Evolutionary conservation across 1,140 invertebrate genomes (phyloP).

Genomic region (Aricia agestis): DNA sequence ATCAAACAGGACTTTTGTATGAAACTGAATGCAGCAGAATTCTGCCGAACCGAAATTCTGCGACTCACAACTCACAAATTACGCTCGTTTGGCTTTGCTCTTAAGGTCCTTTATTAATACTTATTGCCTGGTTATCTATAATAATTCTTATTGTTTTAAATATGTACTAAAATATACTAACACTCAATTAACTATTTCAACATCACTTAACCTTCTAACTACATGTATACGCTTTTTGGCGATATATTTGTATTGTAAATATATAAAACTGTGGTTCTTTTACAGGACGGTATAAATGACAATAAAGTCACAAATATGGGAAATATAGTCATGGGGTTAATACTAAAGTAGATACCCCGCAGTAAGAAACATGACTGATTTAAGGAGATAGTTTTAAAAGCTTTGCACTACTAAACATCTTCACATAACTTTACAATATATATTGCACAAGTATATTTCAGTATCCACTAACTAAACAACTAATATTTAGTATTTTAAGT

Average conservation of each 20-base stretch:
- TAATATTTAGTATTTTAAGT: slow-evolving; percentile 17
- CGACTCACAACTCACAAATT: too few species aligned
- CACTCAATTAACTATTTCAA: neutral
- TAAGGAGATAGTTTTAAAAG: slow-evolving; percentile 3
- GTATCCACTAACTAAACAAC: neutral
- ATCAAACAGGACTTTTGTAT: too few species aligned
- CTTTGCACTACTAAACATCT: slow-evolving; percentile 7
- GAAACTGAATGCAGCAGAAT: too few species aligned
- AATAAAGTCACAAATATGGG: slow-evolving; percentile 6
- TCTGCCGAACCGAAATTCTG: too few species aligned
- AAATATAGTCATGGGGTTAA: slow-evolving; percentile 2
- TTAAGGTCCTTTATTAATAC: too few species aligned
- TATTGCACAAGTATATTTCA: neutral
- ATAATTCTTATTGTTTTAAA: neutral
- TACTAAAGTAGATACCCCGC: neutral
- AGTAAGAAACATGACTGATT: slow-evolving; percentile 2
- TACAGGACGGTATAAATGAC: slow-evolving; percentile 33
- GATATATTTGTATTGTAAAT: neutral
- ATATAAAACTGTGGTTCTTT: slow-evolving; percentile 31
- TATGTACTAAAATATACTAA: neutral
- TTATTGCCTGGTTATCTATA: too few species aligned
- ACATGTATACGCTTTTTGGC: neutral
- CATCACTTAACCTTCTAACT: neutral
- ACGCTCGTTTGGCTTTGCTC: too few species aligned
- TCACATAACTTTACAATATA: neutral